A percentile compares a stretch with the other conserved stretches of the same genome.
phyloP scores from a whole-genome alignment of 2,888 invertebrate genomes.

The Drosophila macrospina region DNA sequence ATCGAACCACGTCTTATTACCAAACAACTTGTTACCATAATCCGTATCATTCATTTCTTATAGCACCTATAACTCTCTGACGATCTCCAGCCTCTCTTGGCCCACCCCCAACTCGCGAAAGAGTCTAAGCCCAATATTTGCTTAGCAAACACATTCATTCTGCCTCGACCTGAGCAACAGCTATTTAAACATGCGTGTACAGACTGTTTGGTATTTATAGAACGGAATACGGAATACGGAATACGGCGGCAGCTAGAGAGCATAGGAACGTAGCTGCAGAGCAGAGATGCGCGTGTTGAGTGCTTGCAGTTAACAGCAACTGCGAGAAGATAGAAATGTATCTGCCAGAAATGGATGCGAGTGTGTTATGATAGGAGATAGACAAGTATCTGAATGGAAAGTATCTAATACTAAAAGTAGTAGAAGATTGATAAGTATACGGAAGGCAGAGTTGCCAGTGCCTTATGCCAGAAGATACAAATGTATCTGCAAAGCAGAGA shows the following conservation, averaged over 20 bases:
- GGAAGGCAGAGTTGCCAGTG: too few relatives aligned
- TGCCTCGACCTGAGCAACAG: slow-evolving; percentile 38
- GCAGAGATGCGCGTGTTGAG: background rate
- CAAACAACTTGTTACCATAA: slow-evolving; percentile 14
- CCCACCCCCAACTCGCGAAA: background rate
- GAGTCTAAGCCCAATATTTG: slow-evolving; percentile 14
- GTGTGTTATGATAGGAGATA: background rate
- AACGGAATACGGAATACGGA: slow-evolving; percentile 24
- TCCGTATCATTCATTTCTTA: background rate
- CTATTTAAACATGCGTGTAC: slow-evolving; percentile 57
- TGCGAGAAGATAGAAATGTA: slow-evolving; percentile 5
- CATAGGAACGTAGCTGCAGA: slow-evolving; percentile 14
- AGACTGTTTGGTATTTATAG: slow-evolving; percentile 58
- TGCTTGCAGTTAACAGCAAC: background rate
- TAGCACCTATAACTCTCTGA: background rate
- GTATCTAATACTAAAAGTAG: too few relatives aligned
- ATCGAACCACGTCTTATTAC: slow-evolving; percentile 12
- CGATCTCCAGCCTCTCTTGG: background rate
- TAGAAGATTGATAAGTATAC: too few relatives aligned
- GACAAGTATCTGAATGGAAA: background rate
- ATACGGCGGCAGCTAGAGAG: background rate
- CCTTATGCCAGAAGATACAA: too few relatives aligned
- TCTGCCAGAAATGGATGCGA: background rate
- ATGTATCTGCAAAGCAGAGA: too few relatives aligned
- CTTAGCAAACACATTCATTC: slow-evolving; percentile 31